phyloP scores from a whole-genome alignment of 2,113 vertebrate species.

The Mesembrinibis cayennensis region DNA sequence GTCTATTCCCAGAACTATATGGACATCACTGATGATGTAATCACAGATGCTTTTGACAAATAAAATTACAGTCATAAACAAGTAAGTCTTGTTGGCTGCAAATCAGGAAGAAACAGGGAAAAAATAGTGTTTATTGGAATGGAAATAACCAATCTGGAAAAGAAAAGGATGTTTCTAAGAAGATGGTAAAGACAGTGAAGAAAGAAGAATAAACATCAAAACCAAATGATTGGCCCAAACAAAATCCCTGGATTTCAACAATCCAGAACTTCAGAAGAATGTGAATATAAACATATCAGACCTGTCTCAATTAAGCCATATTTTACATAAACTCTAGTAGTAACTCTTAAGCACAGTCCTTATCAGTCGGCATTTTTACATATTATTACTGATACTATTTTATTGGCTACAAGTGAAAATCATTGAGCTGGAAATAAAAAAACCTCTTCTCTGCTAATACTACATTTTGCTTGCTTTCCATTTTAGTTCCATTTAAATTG shows the following conservation, averaged over 20 bases:
- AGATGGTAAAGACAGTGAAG: not conserved
- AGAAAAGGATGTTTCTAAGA: not conserved
- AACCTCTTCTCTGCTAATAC: not conserved
- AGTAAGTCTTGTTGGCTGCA: not conserved
- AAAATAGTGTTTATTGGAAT: conserved; percentile 2
- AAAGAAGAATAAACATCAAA: not conserved
- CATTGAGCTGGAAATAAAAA: not conserved
- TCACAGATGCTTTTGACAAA: conserved; percentile 31
- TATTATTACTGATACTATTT: not conserved
- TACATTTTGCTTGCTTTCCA: not conserved
- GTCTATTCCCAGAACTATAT: conserved; percentile 1
- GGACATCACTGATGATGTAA: conserved; percentile 45
- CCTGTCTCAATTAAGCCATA: not conserved
- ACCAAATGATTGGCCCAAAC: not conserved
- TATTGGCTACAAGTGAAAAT: not conserved
- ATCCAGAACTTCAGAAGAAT: not conserved
- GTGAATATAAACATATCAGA: not conserved
- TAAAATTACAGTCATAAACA: conserved; percentile 47
- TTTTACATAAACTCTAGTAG: not conserved
- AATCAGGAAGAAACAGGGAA: not conserved
- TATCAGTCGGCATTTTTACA: not conserved
- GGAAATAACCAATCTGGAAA: conserved; percentile 14
- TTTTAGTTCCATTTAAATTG: not conserved
- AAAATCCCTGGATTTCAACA: not conserved
- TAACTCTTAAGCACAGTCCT: not conserved